phyloP scores from a whole-genome alignment of 1,140 invertebrate genomes.

The Amyelois transitella region DNA sequence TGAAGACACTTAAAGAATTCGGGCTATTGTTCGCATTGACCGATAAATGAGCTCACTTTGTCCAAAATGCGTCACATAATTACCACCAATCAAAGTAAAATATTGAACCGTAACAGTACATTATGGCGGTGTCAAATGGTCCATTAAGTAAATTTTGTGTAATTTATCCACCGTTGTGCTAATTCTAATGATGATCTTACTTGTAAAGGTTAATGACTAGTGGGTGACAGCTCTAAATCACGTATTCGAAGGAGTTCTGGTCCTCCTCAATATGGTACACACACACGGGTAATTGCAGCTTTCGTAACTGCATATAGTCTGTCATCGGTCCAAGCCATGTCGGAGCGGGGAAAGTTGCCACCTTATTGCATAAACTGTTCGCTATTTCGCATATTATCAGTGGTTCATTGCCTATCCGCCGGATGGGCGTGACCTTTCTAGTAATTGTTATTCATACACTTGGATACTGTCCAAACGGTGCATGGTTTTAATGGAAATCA shows the following conservation, averaged over 20 bases:
- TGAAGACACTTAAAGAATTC: neutral
- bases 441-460: constrained; percentile 5
- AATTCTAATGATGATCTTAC: neutral
- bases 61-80: constrained; percentile 1
- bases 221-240: neutral
- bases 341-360: constrained; percentile 54
- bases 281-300: constrained; percentile 37
- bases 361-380: constrained; percentile 44
- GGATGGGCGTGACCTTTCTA: constrained; percentile 7
- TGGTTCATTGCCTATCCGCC: constrained; percentile 39
- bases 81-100: neutral
- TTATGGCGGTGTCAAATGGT: neutral
- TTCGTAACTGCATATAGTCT: constrained; percentile 59
- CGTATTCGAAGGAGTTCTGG: constrained; percentile 27
- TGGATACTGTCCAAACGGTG: constrained; percentile 12
- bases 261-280: constrained; percentile 43
- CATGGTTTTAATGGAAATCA: neutral
- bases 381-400: constrained; percentile 20
- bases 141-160: neutral
- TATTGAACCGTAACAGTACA: constrained; percentile 1
- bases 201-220: neutral
- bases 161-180: neutral
- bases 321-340: constrained; percentile 28
- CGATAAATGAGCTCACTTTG: constrained; percentile 1
- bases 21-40: constrained; percentile 1